These are phyloP conservation scores for Eulacestoma nigropectus DNA, from an alignment of 2,113 vertebrate species.

Conservation along the genomic window DNA sequence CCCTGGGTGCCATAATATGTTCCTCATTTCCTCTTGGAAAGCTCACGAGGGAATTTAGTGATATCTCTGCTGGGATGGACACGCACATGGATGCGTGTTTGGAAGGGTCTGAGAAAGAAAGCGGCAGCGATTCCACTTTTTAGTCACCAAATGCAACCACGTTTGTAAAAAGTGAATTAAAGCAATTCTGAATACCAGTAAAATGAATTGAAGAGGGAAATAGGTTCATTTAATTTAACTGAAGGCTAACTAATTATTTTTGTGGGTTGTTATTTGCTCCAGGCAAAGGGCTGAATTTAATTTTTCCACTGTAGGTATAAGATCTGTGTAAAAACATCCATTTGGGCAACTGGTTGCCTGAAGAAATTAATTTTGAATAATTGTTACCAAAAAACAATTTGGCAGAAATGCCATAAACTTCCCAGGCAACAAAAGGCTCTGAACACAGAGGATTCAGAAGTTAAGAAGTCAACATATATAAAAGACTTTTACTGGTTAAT, in stretches of 20 bases:
- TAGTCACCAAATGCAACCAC: background rate
- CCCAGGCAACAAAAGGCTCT: background rate
- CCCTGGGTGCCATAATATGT: background rate
- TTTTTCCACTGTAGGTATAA: background rate
- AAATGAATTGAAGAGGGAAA: background rate
- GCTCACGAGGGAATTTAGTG: background rate
- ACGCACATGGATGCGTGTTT: fast-evolving
- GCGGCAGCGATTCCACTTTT: background rate
- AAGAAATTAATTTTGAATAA: background rate
- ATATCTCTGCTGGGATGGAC: background rate
- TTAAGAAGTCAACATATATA: background rate
- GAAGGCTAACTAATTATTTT: background rate
- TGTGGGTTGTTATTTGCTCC: background rate
- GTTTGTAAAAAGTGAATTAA: background rate
- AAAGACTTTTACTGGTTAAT: background rate
- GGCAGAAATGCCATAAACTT: background rate
- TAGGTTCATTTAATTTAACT: background rate
- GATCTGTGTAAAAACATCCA: background rate
- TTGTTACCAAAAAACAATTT: background rate
- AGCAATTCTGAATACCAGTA: background rate
- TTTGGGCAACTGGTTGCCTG: background rate
- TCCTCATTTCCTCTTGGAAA: background rate
- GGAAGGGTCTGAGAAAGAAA: background rate
- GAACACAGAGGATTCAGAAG: background rate
- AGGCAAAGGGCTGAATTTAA: background rate